These are phyloP conservation scores for Brachymystax lenok DNA, from an alignment of 2,797 vertebrate species.

Conservation along the genomic window DNA sequence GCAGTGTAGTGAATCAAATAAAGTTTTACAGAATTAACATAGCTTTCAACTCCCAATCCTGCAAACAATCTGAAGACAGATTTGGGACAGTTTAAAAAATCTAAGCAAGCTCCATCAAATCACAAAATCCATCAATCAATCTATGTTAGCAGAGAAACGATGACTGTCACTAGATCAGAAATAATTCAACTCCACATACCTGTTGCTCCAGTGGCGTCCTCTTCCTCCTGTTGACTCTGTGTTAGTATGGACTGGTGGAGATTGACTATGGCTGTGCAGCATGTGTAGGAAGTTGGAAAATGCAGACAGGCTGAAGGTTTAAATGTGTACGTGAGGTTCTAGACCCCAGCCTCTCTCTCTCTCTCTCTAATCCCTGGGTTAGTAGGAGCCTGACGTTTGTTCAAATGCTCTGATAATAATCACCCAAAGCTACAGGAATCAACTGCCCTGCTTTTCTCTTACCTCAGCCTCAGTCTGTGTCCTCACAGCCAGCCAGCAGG, in stretches of 20 bases:
- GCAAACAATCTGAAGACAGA: not conserved
- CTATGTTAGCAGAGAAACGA: not conserved
- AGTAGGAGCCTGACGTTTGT: constrained; percentile 27
- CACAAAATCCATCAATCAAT: not conserved
- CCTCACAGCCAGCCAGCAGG: not conserved
- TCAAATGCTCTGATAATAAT: not conserved
- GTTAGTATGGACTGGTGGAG: constrained; percentile 15
- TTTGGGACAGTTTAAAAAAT: not conserved
- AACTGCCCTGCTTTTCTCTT: not conserved
- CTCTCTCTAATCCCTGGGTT: constrained; percentile 34
- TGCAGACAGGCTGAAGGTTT: constrained; percentile 19
- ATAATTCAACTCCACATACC: constrained; percentile 42
- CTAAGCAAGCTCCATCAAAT: not conserved
- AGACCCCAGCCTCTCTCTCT: constrained; percentile 1
- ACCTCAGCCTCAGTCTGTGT: not conserved
- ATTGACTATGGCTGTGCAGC: constrained; percentile 17
- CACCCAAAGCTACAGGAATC: not conserved
- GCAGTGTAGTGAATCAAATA: not conserved
- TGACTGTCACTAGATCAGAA: not conserved
- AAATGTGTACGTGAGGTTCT: constrained; percentile 8
- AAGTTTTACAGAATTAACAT: not conserved
- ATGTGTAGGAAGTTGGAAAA: constrained; percentile 28
- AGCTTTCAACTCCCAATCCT: not conserved
- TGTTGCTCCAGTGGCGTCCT: constrained; percentile 16
- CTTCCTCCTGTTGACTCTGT: constrained; percentile 28